phyloP scores from a whole-genome alignment of 2,888 invertebrate species.

The Congeria kusceri region DNA sequence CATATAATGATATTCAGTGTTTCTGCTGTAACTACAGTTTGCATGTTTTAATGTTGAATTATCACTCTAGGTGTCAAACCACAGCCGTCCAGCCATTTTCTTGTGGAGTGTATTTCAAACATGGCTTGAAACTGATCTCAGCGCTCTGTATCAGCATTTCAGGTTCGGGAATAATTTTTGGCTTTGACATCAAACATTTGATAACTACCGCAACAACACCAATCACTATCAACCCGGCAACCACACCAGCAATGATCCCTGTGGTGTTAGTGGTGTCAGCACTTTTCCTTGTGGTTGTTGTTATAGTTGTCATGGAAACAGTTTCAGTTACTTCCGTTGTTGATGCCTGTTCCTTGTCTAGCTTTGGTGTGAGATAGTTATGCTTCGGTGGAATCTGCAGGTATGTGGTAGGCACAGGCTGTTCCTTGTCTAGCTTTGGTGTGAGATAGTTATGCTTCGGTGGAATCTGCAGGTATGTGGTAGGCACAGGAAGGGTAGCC shows the following conservation, averaged over 20 bases:
- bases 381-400: constrained; percentile 46
- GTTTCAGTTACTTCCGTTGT: constrained; percentile 31
- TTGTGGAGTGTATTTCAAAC: constrained; percentile 88
- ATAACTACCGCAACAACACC: constrained; percentile 14
- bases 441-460: constrained; percentile 39
- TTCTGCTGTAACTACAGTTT: no score
- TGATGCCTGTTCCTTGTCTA: constrained; percentile 16
- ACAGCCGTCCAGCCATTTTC: background rate
- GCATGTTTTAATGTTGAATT: no score
- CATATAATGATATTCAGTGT: no score
- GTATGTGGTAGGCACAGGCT: constrained; percentile 46
- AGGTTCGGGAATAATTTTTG: constrained; percentile 31
- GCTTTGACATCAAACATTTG: background rate
- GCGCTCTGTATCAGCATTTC: constrained; percentile 24
- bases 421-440: constrained; percentile 28
- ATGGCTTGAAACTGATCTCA: constrained; percentile 87
- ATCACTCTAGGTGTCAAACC: background rate
- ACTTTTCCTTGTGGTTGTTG: constrained; percentile 21
- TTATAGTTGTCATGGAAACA: constrained; percentile 10
- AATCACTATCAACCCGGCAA: constrained; percentile 33
- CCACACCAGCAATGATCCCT: constrained; percentile 12
- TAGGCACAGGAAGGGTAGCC: constrained; percentile 56
- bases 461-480: constrained; percentile 36
- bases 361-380: constrained; percentile 35
- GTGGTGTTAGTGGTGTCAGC: constrained; percentile 4